Conservation (phyloP, 2,113 vertebrate genomes). For the Lamprologus callipterus region DNA sequence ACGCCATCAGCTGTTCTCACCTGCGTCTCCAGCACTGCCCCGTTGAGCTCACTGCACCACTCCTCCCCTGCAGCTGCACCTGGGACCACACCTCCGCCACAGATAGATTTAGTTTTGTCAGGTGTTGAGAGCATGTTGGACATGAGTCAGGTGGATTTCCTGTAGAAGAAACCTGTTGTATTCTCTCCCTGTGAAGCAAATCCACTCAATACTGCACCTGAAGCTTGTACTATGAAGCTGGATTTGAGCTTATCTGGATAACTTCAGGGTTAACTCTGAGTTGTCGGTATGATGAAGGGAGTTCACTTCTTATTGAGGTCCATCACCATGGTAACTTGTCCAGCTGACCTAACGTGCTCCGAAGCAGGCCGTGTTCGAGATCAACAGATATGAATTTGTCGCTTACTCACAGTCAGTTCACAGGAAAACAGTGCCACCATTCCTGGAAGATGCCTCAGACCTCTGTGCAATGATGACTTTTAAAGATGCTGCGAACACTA, state of each 20-base stretch:
- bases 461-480: background rate
- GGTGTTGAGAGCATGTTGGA: background rate
- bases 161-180: background rate
- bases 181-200: background rate
- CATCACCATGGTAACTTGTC: background rate
- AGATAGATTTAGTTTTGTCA: background rate
- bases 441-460: background rate
- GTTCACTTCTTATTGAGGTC: background rate
- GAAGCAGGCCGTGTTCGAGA: background rate
- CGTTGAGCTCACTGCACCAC: too few relatives aligned
- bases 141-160: background rate
- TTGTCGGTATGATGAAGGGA: background rate
- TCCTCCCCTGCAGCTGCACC: too few relatives aligned
- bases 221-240: background rate
- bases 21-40: fast-evolving
- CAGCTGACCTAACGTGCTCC: background rate
- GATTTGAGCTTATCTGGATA: background rate
- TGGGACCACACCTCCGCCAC: fast-evolving
- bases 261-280: background rate
- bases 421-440: background rate
- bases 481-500: background rate
- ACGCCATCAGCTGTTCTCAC: too few relatives aligned
- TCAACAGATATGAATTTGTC: fast-evolving
- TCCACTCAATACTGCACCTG: background rate
- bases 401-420: fast-evolving